phyloP scores from a whole-genome alignment of 2,888 invertebrate genomes.

The Synergus umbraculus region DNA sequence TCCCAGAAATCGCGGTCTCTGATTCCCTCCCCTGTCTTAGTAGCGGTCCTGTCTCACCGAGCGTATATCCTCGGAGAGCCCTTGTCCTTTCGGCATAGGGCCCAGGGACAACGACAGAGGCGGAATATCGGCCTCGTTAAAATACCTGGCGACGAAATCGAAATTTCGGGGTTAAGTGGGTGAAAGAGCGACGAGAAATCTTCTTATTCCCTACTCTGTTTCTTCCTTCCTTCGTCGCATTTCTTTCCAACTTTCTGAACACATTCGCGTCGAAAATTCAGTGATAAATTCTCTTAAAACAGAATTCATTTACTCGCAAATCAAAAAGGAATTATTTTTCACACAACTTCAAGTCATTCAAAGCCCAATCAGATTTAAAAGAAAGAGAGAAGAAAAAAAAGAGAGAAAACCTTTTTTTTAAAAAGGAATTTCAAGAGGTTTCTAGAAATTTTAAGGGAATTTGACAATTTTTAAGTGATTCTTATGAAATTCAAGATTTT shows the following conservation, averaged over 20 bases:
- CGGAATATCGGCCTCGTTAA: slow-evolving; percentile 76
- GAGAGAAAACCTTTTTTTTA: too few relatives aligned
- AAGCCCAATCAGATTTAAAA: too few relatives aligned
- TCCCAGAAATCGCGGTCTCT: slow-evolving; percentile 68
- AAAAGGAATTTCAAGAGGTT: too few relatives aligned
- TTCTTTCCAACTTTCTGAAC: slow-evolving; percentile 25
- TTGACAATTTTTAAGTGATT: too few relatives aligned
- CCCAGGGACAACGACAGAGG: slow-evolving; percentile 56
- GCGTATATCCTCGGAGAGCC: slow-evolving; percentile 43
- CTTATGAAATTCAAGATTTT: too few relatives aligned
- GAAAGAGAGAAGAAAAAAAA: too few relatives aligned
- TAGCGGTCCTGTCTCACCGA: slow-evolving; percentile 40
- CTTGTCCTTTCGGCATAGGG: slow-evolving; percentile 60
- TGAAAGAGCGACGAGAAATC: slow-evolving; percentile 53
- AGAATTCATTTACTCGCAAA: background rate
- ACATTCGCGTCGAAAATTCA: slow-evolving; percentile 11
- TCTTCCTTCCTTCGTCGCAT: slow-evolving; percentile 27
- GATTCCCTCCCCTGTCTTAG: slow-evolving; percentile 51
- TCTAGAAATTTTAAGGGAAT: too few relatives aligned
- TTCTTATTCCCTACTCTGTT: slow-evolving; percentile 26
- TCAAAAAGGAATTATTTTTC: too few relatives aligned
- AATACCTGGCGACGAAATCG: slow-evolving; percentile 76
- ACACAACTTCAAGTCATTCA: too few relatives aligned
- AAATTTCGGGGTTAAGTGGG: slow-evolving; percentile 75
- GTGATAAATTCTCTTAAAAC: background rate